These are phyloP conservation scores for Chaetodon trifascialis DNA, from an alignment of 2,113 vertebrate species.

Conservation along the genomic window DNA sequence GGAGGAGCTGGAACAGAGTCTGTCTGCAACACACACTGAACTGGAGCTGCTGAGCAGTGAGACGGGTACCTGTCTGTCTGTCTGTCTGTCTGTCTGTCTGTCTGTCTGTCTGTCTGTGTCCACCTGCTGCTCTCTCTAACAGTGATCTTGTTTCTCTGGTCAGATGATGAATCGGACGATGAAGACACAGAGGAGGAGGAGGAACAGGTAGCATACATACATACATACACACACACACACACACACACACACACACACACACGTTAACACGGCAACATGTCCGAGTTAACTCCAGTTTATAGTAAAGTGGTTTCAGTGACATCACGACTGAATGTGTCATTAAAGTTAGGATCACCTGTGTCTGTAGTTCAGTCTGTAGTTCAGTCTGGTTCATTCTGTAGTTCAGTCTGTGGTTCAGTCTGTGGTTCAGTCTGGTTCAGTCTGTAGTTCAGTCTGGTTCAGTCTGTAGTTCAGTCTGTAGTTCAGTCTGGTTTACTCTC, in stretches of 20 bases:
- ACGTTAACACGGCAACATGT: background rate
- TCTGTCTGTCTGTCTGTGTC: background rate
- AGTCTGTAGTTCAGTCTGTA: no score
- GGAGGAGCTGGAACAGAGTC: slow-evolving; percentile 62
- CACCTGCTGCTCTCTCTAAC: slow-evolving; percentile 15
- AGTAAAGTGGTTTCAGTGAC: no score
- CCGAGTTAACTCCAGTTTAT: no score
- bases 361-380: no score
- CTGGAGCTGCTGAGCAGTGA: slow-evolving; percentile 71
- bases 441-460: no score
- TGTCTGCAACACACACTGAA: slow-evolving; percentile 51
- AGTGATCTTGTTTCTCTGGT: slow-evolving; percentile 12
- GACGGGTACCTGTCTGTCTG: slow-evolving; percentile 57
- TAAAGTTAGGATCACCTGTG: no score
- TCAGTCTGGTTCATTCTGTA: no score
- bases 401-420: no score
- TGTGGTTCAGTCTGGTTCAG: no score
- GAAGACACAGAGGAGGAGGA: slow-evolving; percentile 28
- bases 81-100: slow-evolving; percentile 2
- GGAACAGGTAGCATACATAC: slow-evolving; percentile 36
- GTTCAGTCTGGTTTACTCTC: no score
- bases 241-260: background rate
- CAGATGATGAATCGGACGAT: slow-evolving; percentile 59
- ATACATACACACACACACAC: background rate
- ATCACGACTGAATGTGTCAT: no score